Base-by-base conservation (phyloP, 1,140 invertebrate genomes). In the Luehdorfia chinensis region DNA sequence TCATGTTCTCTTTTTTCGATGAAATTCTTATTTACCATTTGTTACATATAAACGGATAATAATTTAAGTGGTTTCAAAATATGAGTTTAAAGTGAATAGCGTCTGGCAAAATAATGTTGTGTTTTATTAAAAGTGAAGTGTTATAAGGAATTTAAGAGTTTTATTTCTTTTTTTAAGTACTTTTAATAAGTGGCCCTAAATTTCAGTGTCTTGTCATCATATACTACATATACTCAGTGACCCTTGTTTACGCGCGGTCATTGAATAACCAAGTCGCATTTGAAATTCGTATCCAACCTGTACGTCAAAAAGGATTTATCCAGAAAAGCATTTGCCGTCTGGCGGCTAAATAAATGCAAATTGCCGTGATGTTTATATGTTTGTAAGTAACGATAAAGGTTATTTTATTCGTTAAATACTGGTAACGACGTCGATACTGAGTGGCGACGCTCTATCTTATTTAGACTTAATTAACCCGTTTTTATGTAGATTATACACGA, bases 251-350 rank as follows among this genome's bases (percentile, higher is more conserved):
- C 36, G 18, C 19, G 11, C 18, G 36, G 19, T 39, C 19, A 39
- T 7, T 23, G 36, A 9, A 25, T 39, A 39, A 39, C 6, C 4
- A 8, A 39, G 21, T 39, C 19, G 25, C 12, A 25, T 39, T 25
- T 0, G 11, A 5, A 1, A 27, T 14, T 39, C 2, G 19, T 3
- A 13, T 7, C 25, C 2, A 7, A 25, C 9, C 7, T 2, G 12
- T n/a, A n/a, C n/a, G n/a, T n/a, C n/a, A n/a, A n/a, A n/a, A n/a
- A n/a, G n/a, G n/a, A 25, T 21, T n/a, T 4, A 13, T 19, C 25
- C 7, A 13, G 19, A 27, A 27, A n/a, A 8, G 2, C 2, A 27
- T 8, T 9, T n/a, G 8, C 2, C 25, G 25, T 27, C 25, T 27
- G 25, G 11, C 8, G 25, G 11, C 25, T n/a, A 1, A n/a, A 9